Conservation (phyloP, 2,797 vertebrate genomes). For the Tamandua tetradactyla region DNA sequence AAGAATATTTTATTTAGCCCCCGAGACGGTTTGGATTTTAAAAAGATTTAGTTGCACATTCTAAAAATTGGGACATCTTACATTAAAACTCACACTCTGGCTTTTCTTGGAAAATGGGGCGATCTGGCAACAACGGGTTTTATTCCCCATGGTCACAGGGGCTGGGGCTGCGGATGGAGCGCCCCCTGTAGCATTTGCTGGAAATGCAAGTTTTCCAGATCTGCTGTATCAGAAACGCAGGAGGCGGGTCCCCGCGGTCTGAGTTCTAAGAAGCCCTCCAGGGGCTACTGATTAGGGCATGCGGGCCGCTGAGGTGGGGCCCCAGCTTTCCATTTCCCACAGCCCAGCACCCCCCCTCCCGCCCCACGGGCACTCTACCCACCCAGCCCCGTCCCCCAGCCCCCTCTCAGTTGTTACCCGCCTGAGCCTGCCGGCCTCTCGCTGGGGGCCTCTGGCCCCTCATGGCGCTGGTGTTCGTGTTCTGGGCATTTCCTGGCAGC, state of each 20-base stretch:
- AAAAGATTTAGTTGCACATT: neutral
- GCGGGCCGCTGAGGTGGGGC: neutral
- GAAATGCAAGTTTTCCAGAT: neutral
- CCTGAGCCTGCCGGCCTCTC: neutral
- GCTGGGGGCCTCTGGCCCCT: neutral
- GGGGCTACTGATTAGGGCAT: neutral
- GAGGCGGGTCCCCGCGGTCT: neutral
- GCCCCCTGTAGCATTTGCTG: neutral
- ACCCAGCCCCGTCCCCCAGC: too few relatives aligned
- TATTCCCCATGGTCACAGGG: neutral
- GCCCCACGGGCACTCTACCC: neutral
- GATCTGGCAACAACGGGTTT: neutral
- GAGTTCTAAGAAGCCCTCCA: neutral
- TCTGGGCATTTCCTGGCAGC: too few relatives aligned
- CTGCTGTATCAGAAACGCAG: neutral
- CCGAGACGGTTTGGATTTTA: neutral
- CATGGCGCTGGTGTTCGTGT: accelerated
- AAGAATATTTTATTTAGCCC: neutral
- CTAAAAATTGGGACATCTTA: neutral
- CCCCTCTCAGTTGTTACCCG: too few relatives aligned
- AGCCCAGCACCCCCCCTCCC: neutral
- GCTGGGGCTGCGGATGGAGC: neutral
- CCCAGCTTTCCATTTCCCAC: neutral
- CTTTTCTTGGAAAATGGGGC: neutral
- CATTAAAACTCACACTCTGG: neutral